A percentile compares a stretch with the other conserved stretches of the same genome.
phyloP scores from a whole-genome alignment of 2,888 invertebrate species.

The Harmothoe impar region DNA sequence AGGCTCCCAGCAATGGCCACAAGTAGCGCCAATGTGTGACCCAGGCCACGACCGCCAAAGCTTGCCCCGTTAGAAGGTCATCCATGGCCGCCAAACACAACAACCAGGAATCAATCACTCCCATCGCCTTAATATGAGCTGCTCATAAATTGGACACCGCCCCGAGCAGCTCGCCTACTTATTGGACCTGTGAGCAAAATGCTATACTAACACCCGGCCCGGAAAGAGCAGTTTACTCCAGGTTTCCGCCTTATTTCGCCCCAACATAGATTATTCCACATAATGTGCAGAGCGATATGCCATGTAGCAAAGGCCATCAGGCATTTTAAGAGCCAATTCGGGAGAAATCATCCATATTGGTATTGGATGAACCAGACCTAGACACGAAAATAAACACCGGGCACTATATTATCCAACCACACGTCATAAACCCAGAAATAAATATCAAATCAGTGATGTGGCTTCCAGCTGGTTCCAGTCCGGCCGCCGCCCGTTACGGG shows the following conservation, averaged over 20 bases:
- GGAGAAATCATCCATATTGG: too few relatives aligned
- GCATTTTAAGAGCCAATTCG: too few relatives aligned
- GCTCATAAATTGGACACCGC: slow-evolving; percentile 30
- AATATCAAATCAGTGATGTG: slow-evolving; percentile 47
- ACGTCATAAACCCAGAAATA: neutral
- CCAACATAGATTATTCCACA: neutral
- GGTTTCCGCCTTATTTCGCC: neutral
- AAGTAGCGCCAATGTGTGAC: slow-evolving; percentile 5
- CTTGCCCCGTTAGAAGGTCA: slow-evolving; percentile 28
- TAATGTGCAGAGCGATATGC: too few relatives aligned
- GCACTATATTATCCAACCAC: too few relatives aligned
- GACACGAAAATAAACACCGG: too few relatives aligned
- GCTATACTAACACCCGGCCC: neutral
- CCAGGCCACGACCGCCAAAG: slow-evolving; percentile 15
- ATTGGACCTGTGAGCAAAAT: slow-evolving; percentile 20
- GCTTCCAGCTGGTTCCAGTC: slow-evolving; percentile 37
- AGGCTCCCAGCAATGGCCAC: slow-evolving; percentile 44
- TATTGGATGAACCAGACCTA: too few relatives aligned
- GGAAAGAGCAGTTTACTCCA: neutral
- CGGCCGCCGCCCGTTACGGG: slow-evolving; percentile 37
- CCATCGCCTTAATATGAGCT: slow-evolving; percentile 37
- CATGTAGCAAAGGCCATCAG: too few relatives aligned
- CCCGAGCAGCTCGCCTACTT: slow-evolving; percentile 9
- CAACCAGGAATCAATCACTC: slow-evolving; percentile 46
- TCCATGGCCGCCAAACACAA: slow-evolving; percentile 44